Conservation (phyloP, 2,888 invertebrate species). For the Cheilosia urbana region DNA sequence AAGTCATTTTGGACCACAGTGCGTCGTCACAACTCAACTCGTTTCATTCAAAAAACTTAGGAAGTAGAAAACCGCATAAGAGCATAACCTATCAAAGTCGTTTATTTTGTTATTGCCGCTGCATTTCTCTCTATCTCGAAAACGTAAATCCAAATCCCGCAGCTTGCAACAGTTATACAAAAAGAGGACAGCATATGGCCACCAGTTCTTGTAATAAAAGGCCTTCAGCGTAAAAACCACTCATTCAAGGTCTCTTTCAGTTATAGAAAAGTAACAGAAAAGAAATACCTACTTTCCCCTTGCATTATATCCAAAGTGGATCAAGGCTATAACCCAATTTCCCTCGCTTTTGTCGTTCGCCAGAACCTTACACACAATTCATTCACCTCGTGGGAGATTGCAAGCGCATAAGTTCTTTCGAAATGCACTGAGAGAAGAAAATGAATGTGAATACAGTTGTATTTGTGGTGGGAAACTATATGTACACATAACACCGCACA, state of each 20-base stretch:
- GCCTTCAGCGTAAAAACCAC: constrained; percentile 49
- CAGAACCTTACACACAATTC: constrained; percentile 56
- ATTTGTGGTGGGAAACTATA: constrained; percentile 2
- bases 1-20: too few species aligned
- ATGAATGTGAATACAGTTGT: constrained; percentile 1
- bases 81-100: too few species aligned
- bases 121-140: background rate
- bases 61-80: too few species aligned
- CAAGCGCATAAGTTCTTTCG: constrained; percentile 39
- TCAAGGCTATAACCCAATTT: constrained; percentile 72
- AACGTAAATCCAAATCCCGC: background rate
- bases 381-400: constrained; percentile 68
- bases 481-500: constrained; percentile 28
- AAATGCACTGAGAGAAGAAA: constrained; percentile 4
- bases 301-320: constrained; percentile 66
- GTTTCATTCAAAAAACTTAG: too few species aligned
- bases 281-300: constrained; percentile 49
- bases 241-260: constrained; percentile 55
- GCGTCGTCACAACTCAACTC: too few species aligned
- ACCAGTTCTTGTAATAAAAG: constrained; percentile 52
- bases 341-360: constrained; percentile 48
- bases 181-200: constrained; percentile 19
- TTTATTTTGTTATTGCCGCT: background rate
- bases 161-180: constrained; percentile 1
- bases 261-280: constrained; percentile 39